These are phyloP conservation scores for Lucilia sericata DNA, from an alignment of 1,140 invertebrate genomes.

Conservation along the genomic window DNA sequence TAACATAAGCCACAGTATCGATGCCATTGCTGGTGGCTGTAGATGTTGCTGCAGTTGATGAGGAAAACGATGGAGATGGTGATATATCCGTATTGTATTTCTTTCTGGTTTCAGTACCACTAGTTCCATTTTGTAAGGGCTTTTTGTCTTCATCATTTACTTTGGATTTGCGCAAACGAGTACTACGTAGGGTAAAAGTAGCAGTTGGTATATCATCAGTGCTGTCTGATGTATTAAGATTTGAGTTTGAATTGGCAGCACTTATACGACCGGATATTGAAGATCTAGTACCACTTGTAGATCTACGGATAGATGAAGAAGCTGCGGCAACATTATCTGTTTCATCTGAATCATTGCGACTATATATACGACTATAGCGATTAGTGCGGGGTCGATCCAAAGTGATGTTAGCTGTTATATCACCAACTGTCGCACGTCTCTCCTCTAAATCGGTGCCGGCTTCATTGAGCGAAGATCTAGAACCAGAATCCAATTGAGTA, in stretches of 20 bases:
- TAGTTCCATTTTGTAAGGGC: slow-evolving; percentile 28
- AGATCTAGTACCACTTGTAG: not conserved
- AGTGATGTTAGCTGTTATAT: slow-evolving; percentile 50
- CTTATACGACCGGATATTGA: not conserved
- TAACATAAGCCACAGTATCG: not conserved
- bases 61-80: not conserved
- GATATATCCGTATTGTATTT: not conserved
- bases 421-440: slow-evolving; percentile 43
- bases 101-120: not conserved
- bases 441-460: slow-evolving; percentile 36
- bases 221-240: slow-evolving; percentile 48
- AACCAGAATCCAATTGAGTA: slow-evolving; percentile 66
- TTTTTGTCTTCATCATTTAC: slow-evolving; percentile 35
- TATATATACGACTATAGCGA: slow-evolving; percentile 62
- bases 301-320: not conserved
- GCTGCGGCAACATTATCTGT: slow-evolving; percentile 10
- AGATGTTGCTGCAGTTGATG: not conserved
- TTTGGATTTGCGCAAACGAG: slow-evolving; percentile 49
- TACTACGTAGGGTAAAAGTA: slow-evolving; percentile 59
- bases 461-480: slow-evolving; percentile 60
- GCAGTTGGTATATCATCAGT: slow-evolving; percentile 59
- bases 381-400: slow-evolving; percentile 58
- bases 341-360: slow-evolving; percentile 48
- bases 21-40: slow-evolving; percentile 15
- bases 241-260: slow-evolving; percentile 26